Conservation (phyloP, 2,113 vertebrate genomes). For the Anoura caudifer region DNA sequence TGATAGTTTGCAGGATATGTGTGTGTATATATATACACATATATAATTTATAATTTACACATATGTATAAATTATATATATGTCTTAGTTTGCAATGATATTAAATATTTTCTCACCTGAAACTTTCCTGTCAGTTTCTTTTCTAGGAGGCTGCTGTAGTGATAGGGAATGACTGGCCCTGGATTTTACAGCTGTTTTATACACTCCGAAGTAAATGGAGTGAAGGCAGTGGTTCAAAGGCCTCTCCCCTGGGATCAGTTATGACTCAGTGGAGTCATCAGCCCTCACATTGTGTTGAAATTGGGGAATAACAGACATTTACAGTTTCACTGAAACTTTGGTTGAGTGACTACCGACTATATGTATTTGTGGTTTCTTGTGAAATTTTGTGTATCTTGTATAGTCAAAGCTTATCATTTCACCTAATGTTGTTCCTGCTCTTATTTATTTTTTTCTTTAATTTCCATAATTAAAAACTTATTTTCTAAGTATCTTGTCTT, state of each 20-base stretch:
- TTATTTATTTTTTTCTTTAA: background rate
- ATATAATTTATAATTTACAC: background rate
- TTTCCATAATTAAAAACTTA: background rate
- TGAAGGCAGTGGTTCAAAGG: background rate
- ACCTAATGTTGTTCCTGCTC: background rate
- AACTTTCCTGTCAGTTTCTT: background rate
- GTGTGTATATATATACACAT: background rate
- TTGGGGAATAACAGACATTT: background rate
- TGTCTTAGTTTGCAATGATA: background rate
- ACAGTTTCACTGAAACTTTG: slow-evolving; percentile 38
- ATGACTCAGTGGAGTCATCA: slow-evolving; percentile 22
- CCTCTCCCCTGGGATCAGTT: slow-evolving; percentile 6
- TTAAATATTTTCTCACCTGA: slow-evolving; percentile 37
- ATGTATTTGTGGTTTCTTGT: slow-evolving; percentile 14
- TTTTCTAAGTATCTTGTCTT: background rate
- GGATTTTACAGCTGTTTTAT: slow-evolving; percentile 30
- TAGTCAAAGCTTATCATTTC: background rate
- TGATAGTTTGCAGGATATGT: background rate
- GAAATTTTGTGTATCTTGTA: background rate
- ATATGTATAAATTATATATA: background rate
- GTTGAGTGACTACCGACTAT: background rate
- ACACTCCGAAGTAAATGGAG: background rate
- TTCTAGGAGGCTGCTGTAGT: background rate
- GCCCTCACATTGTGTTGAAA: slow-evolving; percentile 30
- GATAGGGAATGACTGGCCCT: background rate